phyloP scores from a whole-genome alignment of 2,888 invertebrate genomes.

The Rhagium mordax region DNA sequence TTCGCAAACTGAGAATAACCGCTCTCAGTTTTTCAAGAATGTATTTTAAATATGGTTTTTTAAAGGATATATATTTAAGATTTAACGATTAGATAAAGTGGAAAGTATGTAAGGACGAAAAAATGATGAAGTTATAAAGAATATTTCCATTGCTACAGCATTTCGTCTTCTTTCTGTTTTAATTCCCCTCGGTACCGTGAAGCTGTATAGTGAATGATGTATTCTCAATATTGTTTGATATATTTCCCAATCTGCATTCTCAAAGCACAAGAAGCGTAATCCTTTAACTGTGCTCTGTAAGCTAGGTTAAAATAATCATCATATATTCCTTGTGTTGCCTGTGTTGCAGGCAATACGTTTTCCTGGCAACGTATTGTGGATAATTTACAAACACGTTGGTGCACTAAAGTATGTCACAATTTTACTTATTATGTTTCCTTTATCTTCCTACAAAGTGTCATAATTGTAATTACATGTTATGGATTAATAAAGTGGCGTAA shows the following conservation, averaged over 20 bases:
- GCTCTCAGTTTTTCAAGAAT: no score
- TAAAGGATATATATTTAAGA: no score
- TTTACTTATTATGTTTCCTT: no score
- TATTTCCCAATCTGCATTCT: neutral
- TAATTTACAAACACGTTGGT: slow-evolving; percentile 12
- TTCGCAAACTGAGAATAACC: no score
- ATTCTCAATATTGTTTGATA: slow-evolving; percentile 9
- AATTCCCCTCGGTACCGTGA: neutral
- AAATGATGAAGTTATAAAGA: no score
- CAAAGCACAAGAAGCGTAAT: neutral
- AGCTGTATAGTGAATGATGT: slow-evolving; percentile 4
- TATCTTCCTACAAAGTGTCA: no score
- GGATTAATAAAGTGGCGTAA: no score
- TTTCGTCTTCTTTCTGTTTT: neutral
- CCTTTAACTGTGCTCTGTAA: slow-evolving; percentile 10
- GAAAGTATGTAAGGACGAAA: neutral
- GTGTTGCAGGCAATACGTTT: neutral
- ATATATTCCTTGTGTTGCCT: slow-evolving; percentile 15
- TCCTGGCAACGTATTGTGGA: slow-evolving; percentile 14
- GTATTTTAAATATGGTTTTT: no score
- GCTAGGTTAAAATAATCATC: neutral
- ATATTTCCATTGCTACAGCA: neutral
- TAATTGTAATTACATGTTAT: no score
- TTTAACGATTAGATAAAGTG: neutral
- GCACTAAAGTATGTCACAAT: neutral